Percentiles rank a stretch among this genome's conserved stretches.
These are phyloP conservation scores for Hypselothyrea guttata DNA, from an alignment of 2,888 invertebrate species.

Conservation along the genomic window DNA sequence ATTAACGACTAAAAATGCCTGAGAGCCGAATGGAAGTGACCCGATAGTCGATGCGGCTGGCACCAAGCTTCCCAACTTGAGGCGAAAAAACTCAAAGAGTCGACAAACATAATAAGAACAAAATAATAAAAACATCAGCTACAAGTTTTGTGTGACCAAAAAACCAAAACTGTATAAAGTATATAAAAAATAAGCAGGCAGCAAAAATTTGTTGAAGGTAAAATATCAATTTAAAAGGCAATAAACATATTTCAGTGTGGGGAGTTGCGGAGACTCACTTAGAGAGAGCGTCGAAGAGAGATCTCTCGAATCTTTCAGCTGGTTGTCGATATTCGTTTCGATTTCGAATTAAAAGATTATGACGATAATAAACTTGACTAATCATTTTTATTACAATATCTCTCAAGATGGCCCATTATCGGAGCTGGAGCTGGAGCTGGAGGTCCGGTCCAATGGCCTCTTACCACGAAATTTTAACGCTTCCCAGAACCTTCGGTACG, in stretches of 20 bases:
- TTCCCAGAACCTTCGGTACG: constrained; percentile 55
- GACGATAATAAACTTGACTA: constrained; percentile 78
- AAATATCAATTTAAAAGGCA: constrained; percentile 70
- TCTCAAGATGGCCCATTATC: constrained; percentile 36
- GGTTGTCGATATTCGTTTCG: constrained; percentile 68
- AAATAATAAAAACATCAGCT: constrained; percentile 33
- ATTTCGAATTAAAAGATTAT: constrained; percentile 77
- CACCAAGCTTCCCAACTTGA: constrained; percentile 12
- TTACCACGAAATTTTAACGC: constrained; percentile 58
- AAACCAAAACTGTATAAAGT: constrained; percentile 16
- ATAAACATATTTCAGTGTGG: constrained; percentile 70
- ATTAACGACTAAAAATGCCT: constrained; percentile 66
- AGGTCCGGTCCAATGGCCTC: constrained; percentile 40
- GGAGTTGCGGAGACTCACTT: constrained; percentile 4
- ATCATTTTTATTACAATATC: constrained; percentile 74
- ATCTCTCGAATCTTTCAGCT: constrained; percentile 14
- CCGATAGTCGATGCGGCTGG: constrained; percentile 27
- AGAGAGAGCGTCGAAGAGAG: not conserved
- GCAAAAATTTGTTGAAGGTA: constrained; percentile 65
- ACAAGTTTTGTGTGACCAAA: constrained; percentile 32
- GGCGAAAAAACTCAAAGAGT: constrained; percentile 18
- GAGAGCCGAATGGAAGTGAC: constrained; percentile 34
- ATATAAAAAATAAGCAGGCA: constrained; percentile 35
- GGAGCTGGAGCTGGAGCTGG: constrained; percentile 7
- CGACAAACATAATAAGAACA: constrained; percentile 31